Evolutionary conservation across 2,888 invertebrate genomes (phyloP).

Genomic region (Dolichopus griseipennis): DNA sequence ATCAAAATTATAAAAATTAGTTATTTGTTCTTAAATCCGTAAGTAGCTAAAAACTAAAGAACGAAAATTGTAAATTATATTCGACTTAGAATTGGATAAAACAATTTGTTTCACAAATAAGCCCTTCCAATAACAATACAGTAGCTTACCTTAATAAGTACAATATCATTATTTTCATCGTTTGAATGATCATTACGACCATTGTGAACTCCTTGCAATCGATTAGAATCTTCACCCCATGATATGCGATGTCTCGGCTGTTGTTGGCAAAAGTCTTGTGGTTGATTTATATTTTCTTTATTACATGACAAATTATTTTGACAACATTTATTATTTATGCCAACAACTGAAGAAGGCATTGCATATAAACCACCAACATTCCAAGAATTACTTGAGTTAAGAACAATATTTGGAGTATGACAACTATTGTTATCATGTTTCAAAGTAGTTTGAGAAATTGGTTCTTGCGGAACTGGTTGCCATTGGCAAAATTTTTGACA

Average conservation of each 20-base stretch:
- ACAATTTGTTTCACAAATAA: neutral
- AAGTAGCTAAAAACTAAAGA: too few species aligned
- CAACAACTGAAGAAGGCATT: neutral
- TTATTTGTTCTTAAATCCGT: too few species aligned
- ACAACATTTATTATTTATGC: neutral
- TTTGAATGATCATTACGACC: slow-evolving; percentile 24
- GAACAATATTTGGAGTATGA: neutral
- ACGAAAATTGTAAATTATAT: too few species aligned
- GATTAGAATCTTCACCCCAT: slow-evolving; percentile 43
- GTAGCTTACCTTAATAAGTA: slow-evolving; percentile 40
- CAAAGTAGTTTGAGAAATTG: neutral
- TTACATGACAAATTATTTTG: neutral
- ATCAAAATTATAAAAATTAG: too few species aligned
- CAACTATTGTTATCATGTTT: neutral
- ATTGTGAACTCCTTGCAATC: slow-evolving; percentile 12
- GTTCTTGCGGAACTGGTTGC: neutral
- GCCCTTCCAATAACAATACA: neutral
- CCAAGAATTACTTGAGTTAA: neutral
- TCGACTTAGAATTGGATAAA: too few species aligned
- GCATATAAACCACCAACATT: neutral
- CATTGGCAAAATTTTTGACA: neutral
- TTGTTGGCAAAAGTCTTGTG: neutral
- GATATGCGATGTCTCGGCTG: slow-evolving; percentile 40
- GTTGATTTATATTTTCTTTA: neutral
- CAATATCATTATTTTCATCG: slow-evolving; percentile 43